These are phyloP conservation scores for Sphaerodactylus townsendi DNA, from an alignment of 2,113 vertebrate genomes.

Conservation along the genomic window DNA sequence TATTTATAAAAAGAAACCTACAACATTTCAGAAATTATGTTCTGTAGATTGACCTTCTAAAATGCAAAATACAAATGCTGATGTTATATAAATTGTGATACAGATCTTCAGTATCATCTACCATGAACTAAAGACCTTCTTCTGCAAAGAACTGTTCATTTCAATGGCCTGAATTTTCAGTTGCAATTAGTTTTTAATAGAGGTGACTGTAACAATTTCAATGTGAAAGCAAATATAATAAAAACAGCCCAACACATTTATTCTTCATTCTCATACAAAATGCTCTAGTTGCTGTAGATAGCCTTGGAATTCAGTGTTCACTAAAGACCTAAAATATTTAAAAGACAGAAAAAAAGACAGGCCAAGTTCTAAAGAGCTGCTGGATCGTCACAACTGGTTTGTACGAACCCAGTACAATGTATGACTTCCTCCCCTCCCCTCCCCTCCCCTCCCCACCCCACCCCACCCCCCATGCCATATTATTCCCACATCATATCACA, in stretches of 20 bases:
- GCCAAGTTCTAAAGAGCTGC: background rate
- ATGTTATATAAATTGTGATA: background rate
- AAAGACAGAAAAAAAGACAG: background rate
- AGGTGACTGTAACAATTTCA: background rate
- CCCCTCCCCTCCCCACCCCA: too few relatives aligned
- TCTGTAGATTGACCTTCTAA: background rate
- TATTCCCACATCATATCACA: background rate
- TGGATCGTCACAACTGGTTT: background rate
- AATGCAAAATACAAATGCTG: background rate
- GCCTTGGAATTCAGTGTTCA: background rate
- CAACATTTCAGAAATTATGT: background rate
- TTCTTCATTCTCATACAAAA: background rate
- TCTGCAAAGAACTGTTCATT: background rate
- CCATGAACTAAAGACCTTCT: background rate
- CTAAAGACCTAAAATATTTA: background rate
- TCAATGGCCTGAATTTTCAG: conserved; percentile 33
- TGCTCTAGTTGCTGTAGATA: background rate
- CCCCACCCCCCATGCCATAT: background rate
- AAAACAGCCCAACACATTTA: background rate
- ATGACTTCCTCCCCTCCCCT: too few relatives aligned
- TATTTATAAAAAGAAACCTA: background rate
- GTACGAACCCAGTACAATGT: background rate
- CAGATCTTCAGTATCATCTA: background rate
- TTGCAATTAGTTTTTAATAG: conserved; percentile 50
- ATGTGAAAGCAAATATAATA: conserved; percentile 1